These are phyloP conservation scores for Seriola quinqueradiata DNA, from an alignment of 2,113 vertebrate species.

Conservation along the genomic window DNA sequence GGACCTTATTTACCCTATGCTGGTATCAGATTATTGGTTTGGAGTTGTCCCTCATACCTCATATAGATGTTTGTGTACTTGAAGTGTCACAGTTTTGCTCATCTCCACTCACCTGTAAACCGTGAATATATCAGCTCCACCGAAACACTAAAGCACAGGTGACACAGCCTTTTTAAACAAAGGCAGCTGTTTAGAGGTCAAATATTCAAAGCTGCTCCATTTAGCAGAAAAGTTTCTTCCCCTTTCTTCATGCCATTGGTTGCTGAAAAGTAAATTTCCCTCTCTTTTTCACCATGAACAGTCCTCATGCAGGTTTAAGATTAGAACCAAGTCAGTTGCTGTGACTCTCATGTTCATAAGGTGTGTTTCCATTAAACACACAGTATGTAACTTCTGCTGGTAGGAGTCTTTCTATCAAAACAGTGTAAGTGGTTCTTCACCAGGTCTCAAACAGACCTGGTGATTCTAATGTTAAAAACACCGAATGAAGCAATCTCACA, in stretches of 20 bases:
- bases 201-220: neutral
- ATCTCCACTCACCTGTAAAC: slow-evolving; percentile 14
- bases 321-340: neutral
- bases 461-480: no score
- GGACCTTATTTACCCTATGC: slow-evolving; percentile 39
- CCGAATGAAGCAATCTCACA: no score
- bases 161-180: slow-evolving; percentile 3
- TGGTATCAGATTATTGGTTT: slow-evolving; percentile 33
- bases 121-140: slow-evolving; percentile 19
- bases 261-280: slow-evolving; percentile 3
- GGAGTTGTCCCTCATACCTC: slow-evolving; percentile 43
- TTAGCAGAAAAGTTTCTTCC: slow-evolving; percentile 7
- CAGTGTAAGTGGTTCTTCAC: no score
- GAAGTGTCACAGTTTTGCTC: slow-evolving; percentile 36
- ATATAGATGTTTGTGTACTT: slow-evolving; percentile 46
- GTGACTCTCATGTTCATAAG: neutral
- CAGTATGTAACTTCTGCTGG: no score
- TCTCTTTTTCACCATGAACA: slow-evolving; percentile 1
- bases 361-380: no score
- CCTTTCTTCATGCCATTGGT: neutral
- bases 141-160: slow-evolving; percentile 20
- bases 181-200: neutral
- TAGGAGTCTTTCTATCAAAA: no score
- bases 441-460: no score
- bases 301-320: neutral